phyloP scores from a whole-genome alignment of 2,797 vertebrate genomes.

The Pygocentrus nattereri region DNA sequence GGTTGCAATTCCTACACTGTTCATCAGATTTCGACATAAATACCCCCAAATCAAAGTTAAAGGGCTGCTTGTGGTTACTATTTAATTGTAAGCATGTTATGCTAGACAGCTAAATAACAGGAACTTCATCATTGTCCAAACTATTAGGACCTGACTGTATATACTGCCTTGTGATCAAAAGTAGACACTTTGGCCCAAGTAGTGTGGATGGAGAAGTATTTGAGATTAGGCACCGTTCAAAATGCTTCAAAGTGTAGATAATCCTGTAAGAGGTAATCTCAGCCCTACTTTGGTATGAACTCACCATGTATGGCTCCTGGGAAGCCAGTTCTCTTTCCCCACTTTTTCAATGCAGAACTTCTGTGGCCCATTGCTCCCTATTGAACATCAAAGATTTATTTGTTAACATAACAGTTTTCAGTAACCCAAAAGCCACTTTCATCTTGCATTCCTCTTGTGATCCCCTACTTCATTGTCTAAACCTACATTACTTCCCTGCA shows the following conservation, averaged over 20 bases:
- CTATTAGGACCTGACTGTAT: not conserved
- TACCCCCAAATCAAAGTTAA: no score
- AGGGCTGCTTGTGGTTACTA: no score
- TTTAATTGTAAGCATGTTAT: no score
- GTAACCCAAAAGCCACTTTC: no score
- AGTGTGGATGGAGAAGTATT: not conserved
- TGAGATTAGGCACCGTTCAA: not conserved
- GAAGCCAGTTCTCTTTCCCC: constrained; percentile 98
- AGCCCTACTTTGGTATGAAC: constrained; percentile 48
- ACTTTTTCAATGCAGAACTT: constrained; percentile 99
- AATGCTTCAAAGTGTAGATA: not conserved
- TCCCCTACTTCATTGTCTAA: not conserved
- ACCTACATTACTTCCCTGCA: not conserved
- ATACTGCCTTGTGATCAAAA: not conserved
- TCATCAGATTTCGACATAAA: no score
- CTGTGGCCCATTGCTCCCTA: constrained; percentile 96
- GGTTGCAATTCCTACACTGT: no score
- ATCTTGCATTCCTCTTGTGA: no score
- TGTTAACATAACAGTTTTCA: not conserved
- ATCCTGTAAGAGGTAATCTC: not conserved
- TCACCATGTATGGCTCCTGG: constrained; percentile 98
- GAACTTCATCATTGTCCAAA: no score
- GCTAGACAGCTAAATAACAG: no score
- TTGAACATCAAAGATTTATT: constrained; percentile 41
- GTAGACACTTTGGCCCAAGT: not conserved